These are phyloP conservation scores for Dromaius novaehollandiae DNA, from an alignment of 2,113 vertebrate species.

Conservation along the genomic window DNA sequence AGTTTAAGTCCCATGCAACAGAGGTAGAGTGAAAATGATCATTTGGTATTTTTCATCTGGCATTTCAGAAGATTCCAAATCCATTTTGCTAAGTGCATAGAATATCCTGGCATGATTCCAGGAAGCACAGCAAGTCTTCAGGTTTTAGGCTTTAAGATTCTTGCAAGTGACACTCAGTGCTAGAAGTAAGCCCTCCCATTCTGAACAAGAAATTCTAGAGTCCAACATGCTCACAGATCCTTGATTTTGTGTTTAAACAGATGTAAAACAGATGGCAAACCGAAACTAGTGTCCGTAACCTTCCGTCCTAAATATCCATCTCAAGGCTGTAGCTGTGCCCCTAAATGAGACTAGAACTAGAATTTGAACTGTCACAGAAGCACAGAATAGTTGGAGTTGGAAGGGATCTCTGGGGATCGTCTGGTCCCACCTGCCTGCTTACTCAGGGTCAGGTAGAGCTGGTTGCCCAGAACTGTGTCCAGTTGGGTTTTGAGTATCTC, in stretches of 20 bases:
- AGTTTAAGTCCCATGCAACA: background rate
- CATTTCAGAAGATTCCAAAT: background rate
- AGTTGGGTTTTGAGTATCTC: no score
- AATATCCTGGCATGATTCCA: background rate
- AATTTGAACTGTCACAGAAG: background rate
- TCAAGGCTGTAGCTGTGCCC: background rate
- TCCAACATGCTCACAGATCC: background rate
- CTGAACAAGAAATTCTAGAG: background rate
- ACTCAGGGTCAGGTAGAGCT: no score
- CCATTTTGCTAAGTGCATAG: background rate
- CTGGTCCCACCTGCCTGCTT: no score
- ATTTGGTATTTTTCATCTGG: rapidly evolving
- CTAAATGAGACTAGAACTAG: background rate
- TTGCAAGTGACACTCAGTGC: background rate
- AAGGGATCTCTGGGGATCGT: no score
- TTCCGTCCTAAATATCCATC: background rate
- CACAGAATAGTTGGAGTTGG: no score
- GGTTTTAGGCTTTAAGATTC: background rate
- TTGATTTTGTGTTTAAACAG: background rate
- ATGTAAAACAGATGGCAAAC: background rate
- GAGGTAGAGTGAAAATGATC: background rate
- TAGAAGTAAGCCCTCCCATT: background rate
- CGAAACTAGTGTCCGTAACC: background rate
- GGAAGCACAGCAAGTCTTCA: background rate
- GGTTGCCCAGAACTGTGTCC: no score